Conservation (phyloP, 2,888 invertebrate genomes). For the Boloria euphrosyne region DNA sequence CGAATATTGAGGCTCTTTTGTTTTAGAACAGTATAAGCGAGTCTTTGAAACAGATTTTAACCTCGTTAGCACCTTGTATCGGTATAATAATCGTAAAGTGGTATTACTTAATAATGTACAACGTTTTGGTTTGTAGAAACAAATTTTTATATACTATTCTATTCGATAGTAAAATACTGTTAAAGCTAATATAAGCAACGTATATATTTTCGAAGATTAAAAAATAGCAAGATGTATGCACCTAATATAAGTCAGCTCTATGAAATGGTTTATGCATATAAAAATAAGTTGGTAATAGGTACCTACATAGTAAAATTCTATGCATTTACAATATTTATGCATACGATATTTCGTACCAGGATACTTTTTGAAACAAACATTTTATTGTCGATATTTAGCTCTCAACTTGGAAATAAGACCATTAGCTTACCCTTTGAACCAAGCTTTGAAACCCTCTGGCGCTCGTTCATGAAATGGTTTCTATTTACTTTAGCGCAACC, state of each 20-base stretch:
- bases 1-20: conserved; percentile 61
- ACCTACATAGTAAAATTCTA: too few relatives aligned
- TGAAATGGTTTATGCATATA: too few relatives aligned
- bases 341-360: too few relatives aligned
- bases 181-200: conserved; percentile 1
- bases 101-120: conserved; percentile 27
- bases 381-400: conserved; percentile 1
- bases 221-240: not conserved
- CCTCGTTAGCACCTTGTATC: conserved; percentile 28
- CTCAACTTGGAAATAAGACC: conserved; percentile 23
- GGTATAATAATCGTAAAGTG: conserved; percentile 35
- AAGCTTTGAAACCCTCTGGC: conserved; percentile 54
- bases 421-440: conserved; percentile 46
- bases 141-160: conserved; percentile 15
- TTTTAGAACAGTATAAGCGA: conserved; percentile 46
- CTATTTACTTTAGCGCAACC: conserved; percentile 46
- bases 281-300: too few relatives aligned
- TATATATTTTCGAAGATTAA: conserved; percentile 6
- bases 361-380: too few relatives aligned
- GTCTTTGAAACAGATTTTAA: conserved; percentile 28
- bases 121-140: conserved; percentile 17
- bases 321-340: too few relatives aligned
- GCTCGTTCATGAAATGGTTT: conserved; percentile 35
- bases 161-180: not conserved
- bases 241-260: too few relatives aligned